phyloP scores from a whole-genome alignment of 2,888 invertebrate species.

The Eustalomyia histrio region DNA sequence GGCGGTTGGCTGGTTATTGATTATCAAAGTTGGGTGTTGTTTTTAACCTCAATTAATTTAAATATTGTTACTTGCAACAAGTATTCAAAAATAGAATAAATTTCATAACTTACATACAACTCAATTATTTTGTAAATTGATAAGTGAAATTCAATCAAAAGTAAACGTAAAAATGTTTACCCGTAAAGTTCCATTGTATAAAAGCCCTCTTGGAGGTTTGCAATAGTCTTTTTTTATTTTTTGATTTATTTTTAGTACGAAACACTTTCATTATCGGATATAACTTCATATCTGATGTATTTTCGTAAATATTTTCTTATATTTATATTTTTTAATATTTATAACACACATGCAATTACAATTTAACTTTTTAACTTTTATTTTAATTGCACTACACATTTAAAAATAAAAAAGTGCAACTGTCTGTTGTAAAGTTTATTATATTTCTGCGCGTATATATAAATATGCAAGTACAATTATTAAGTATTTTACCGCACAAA shows the following conservation, averaged over 20 bases:
- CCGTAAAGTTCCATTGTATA: slow-evolving; percentile 27
- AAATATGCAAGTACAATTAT: neutral
- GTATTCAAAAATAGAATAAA: neutral
- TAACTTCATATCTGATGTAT: slow-evolving; percentile 17
- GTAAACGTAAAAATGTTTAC: slow-evolving; percentile 19
- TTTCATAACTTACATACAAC: slow-evolving; percentile 1
- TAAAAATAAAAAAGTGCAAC: neutral
- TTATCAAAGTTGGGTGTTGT: slow-evolving; percentile 13
- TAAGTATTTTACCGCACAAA: neutral
- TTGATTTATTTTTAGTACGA: slow-evolving; percentile 28
- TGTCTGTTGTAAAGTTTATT: neutral
- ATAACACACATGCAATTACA: slow-evolving; percentile 19
- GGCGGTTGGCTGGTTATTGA: neutral
- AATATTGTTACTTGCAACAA: slow-evolving; percentile 9
- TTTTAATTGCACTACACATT: neutral
- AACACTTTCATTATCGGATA: slow-evolving; percentile 45
- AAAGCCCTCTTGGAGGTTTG: slow-evolving; percentile 36
- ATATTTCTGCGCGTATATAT: neutral
- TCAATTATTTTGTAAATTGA: neutral
- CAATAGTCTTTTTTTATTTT: slow-evolving; percentile 12
- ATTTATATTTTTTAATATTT: slow-evolving; percentile 19
- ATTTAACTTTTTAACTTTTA: slow-evolving; percentile 2
- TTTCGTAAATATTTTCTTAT: neutral
- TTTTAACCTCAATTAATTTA: slow-evolving; percentile 25
- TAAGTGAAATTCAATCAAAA: neutral